Evolutionary conservation across 1,140 invertebrate genomes (phyloP), one percentile per base, ranked within the genome.

Genomic region (Drosophila punjabiensis): DNA sequence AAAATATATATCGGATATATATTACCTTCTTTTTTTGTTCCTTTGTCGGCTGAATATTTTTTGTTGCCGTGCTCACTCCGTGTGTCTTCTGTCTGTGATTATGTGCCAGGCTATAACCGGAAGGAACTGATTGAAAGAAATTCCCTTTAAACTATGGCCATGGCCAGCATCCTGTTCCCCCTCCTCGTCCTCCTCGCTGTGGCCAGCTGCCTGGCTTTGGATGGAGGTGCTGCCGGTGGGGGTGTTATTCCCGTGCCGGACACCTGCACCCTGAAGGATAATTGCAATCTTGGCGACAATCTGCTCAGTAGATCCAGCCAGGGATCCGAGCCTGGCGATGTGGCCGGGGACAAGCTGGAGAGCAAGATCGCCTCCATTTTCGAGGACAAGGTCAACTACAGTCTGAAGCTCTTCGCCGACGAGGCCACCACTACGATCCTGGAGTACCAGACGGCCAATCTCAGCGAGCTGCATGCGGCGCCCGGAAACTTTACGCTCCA

Each of bases 341-440:
- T 62, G 0, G 45, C 77, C 1, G 75, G 47, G 14, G 89, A 91
- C 35, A 76, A 92, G 37, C 70, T 93, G 61, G 91, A 92, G 53
- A 91, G 77, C 59, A 91, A 93, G 61, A 93, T 93, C 4, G 81
- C 85, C 0, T 92, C 91, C 5, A 88, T 93, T 20, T 93, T 93
- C 62, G 92, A 93, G 79, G 92, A 93, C 70, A 93, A 93, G 56
- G 92, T 93, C 13, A 93, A 93, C 50, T 93, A 93, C 16, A 93
- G 92, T 14, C 61, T 92, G 0, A 92, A 93, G 62, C 52, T 92
- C 14, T 92, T 90, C 47, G 85, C 88, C 39, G 88, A 92, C 28
- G 85, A 92, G 35, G 77, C 61, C n/a, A 55, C 82, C 11, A 75
- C 78, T 10, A 81, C 78, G 3, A 81, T 92, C 45, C 66, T 89